Evolutionary conservation across 2,797 vertebrate genomes (phyloP).

Genomic region (Heliangelus exortis): DNA sequence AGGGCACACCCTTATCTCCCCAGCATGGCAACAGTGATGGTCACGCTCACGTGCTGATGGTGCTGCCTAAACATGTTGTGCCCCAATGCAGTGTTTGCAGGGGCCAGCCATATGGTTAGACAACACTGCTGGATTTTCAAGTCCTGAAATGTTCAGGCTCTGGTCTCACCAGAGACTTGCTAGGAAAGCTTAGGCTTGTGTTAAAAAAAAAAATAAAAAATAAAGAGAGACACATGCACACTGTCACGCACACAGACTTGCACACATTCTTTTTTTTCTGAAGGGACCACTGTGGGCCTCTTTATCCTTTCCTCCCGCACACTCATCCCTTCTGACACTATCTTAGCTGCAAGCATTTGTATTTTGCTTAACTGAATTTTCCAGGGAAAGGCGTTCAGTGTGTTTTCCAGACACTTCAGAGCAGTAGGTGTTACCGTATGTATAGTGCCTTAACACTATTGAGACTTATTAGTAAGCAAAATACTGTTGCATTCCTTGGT

Average conservation of each 20-base stretch:
- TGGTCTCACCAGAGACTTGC: not conserved
- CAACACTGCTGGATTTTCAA: not conserved
- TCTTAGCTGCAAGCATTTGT: not conserved
- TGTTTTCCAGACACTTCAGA: not conserved
- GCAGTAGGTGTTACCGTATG: not conserved
- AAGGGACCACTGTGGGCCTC: not conserved
- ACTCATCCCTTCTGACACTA: not conserved
- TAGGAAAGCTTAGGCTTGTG: not conserved
- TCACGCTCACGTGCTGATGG: rapidly evolving
- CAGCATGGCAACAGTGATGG: not conserved
- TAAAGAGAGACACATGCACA: rapidly evolving
- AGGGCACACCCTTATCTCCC: not conserved
- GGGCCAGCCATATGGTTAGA: not conserved
- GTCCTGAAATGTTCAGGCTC: not conserved
- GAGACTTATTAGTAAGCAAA: not conserved
- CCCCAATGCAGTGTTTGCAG: not conserved
- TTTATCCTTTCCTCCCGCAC: not conserved
- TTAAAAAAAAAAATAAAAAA: not conserved
- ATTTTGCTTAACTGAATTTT: not conserved
- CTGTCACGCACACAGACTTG: not conserved
- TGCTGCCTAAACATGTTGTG: not conserved
- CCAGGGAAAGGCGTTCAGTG: not conserved
- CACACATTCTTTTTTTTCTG: not conserved
- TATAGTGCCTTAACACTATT: not conserved
- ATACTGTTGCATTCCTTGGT: not conserved